Evolutionary conservation across 2,888 invertebrate species (phyloP).

Genomic region (Fabriciana adippe): DNA sequence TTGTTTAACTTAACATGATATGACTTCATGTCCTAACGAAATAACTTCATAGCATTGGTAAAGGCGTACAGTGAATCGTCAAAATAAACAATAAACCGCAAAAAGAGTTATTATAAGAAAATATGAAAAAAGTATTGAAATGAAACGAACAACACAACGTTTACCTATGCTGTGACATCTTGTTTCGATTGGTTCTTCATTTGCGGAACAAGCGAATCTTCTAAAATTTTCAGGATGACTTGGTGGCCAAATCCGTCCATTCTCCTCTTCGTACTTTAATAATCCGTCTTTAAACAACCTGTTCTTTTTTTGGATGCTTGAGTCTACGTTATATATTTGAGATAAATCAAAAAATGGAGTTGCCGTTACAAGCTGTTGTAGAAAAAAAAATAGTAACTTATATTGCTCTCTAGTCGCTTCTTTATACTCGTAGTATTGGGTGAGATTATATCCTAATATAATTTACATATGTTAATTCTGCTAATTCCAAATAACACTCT

Average conservation of each 20-base stretch:
- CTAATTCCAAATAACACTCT: no score
- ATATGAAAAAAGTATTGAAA: no score
- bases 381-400: not conserved
- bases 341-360: slow-evolving; percentile 49
- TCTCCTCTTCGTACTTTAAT: slow-evolving; percentile 46
- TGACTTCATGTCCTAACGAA: no score
- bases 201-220: slow-evolving; percentile 41
- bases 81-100: no score
- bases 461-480: not conserved
- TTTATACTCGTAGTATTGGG: no score
- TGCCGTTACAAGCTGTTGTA: slow-evolving; percentile 46
- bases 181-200: slow-evolving; percentile 51
- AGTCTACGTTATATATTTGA: slow-evolving; percentile 42
- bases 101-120: no score
- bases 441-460: no score
- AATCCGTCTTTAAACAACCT: slow-evolving; percentile 45
- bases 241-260: slow-evolving; percentile 49
- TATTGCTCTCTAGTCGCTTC: no score
- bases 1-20: no score
- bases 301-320: slow-evolving; percentile 27
- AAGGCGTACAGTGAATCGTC: no score
- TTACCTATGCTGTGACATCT: slow-evolving; percentile 57
- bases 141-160: not conserved
- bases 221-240: slow-evolving; percentile 32
- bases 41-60: no score